Evolutionary conservation across 2,888 invertebrate species (phyloP).

Genomic region (Glyphotaelius pellucidus): DNA sequence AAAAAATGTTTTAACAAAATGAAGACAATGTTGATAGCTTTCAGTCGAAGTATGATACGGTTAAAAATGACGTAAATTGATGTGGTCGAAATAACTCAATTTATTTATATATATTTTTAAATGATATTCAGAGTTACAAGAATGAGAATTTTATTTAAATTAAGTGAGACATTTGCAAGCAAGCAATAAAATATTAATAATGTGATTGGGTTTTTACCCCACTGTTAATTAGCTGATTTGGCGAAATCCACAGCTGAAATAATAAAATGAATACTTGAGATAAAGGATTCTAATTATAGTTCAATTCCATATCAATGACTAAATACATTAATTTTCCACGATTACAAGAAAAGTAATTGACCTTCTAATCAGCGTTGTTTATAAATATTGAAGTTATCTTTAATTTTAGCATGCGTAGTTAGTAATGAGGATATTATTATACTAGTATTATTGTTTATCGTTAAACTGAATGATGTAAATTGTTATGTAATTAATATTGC

Average conservation of each 20-base stretch:
- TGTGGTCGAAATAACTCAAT: too few relatives aligned
- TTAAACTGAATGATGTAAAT: background rate
- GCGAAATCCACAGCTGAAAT: background rate
- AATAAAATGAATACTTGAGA: background rate
- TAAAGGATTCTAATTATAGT: constrained; percentile 7
- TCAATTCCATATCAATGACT: too few relatives aligned
- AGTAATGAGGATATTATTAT: background rate
- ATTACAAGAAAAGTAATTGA: constrained; percentile 1
- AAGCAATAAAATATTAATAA: background rate
- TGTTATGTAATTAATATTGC: background rate
- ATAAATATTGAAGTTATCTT: background rate
- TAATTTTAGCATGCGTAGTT: background rate
- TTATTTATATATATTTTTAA: too few relatives aligned
- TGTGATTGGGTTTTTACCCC: background rate
- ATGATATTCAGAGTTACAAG: background rate
- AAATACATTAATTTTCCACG: background rate
- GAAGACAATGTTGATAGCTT: too few relatives aligned
- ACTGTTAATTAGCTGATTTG: background rate
- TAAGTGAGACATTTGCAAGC: background rate
- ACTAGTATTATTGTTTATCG: background rate
- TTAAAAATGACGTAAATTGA: too few relatives aligned
- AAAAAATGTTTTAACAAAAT: too few relatives aligned
- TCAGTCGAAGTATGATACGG: too few relatives aligned
- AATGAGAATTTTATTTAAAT: background rate
- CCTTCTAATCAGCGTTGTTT: background rate